Evolutionary conservation across 1,140 invertebrate genomes (phyloP), one percentile per base, ranked within the genome.

Genomic region (Drosophila melanica): DNA sequence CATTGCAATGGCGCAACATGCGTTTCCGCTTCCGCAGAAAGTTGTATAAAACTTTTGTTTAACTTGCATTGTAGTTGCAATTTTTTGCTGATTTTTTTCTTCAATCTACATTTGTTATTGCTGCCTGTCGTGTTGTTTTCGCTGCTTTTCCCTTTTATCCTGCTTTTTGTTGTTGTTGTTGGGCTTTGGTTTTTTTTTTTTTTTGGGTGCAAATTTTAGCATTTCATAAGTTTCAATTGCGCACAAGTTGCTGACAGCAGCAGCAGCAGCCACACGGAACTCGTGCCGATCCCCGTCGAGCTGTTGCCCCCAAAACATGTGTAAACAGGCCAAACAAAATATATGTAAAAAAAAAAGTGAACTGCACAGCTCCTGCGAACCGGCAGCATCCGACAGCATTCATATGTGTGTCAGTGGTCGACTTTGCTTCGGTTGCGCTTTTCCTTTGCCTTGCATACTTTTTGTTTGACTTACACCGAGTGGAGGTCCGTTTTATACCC

Each of bases 141-240:
- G 33, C n/a, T 16, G n/a, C 54, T 47, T 33, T 35, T 45, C 23
- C 27, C 41, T 35, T 53, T 57, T 20, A 16, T 51, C 6, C 12
- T 12, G n/a, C 23, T 48, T 35, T 54, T n/a, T 65, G 3, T 42
- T 27, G 27, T 20, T 41, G 12, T 54, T 54, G 7, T 35, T 30
- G 9, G 33, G 4, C 5, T 27, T 27, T 27, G 5, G 27, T 27
- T 27, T 37, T 68, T 69, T 69, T 74, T 27, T 27, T 37, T 68
- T 69, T 69, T 74, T 62, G 65, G 58, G 20, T 60, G 64, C 23
- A 80, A 66, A 78, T 81, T 85, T 86, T 74, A 63, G 71, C 78
- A 73, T 86, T 86, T 86, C 73, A 72, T 87, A 86, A 81, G 82
- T 87, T 86, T 86, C 78, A 87, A 86, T 86, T 87, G 81, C 75